Evolutionary conservation across 2,113 vertebrate genomes (phyloP), one percentile per base, ranked within the genome.

Genomic region (Podarcis muralis): DNA sequence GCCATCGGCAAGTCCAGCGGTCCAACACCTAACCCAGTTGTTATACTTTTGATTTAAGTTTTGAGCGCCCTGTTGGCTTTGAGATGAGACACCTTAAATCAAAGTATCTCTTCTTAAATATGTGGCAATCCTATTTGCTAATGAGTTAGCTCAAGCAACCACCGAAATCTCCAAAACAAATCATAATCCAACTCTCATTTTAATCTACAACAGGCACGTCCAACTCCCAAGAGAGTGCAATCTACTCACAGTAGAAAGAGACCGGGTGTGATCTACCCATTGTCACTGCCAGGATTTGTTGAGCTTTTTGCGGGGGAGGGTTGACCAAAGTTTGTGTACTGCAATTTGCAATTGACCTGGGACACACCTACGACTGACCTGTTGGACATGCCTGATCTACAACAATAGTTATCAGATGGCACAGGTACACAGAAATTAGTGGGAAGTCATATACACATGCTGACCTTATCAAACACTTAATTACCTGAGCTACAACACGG

Each of bases 401-500:
- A 37, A 5, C 30, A 16, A 7, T 62, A 87, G 5, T 22, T 87
- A 27, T 18, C 57, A 57, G n/a, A 37, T 15, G 32, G 40, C 23
- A 59, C 7, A 30, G 27, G 25, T 62, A 74, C 32, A 72, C 12
- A 13, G 68, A 62, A 81, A 25, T 7, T 69, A 79, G 65, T 90
- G 77, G 35, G 1, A 90, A 86, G 90, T 81, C 59, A 62, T 15
- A 16, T 74, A 90, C 82, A 66, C 57, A 40, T 0, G 0, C 48
- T 84, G 43, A 57, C 84, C 87, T 62, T 32, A 53, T 91, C 53
- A 87, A 89, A 88, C 0, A 2, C 20, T 35, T 32, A 87, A 81
- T 88, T 91, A 91, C 91, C 85, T 12, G 57, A 74, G 84, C 62
- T 88, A 20, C 5, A 1, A 53, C 48, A 80, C n/a, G 5, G 88